These are phyloP conservation scores for Anas capensis DNA, from an alignment of 2,797 vertebrate genomes.

Conservation along the genomic window DNA sequence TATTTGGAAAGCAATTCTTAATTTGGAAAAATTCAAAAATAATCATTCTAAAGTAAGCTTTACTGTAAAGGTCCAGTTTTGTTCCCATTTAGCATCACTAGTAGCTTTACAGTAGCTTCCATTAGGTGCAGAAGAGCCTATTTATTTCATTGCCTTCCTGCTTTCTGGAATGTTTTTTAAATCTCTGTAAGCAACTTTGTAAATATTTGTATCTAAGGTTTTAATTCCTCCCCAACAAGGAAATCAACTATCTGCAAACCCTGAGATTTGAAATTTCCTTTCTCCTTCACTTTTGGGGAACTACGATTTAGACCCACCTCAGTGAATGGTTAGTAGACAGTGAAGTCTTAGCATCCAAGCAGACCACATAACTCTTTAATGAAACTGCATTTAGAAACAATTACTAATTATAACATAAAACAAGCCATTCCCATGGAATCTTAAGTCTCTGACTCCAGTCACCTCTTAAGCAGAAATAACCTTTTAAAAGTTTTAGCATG, in stretches of 20 bases:
- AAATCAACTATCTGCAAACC: neutral
- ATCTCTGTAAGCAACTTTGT: neutral
- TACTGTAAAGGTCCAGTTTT: neutral
- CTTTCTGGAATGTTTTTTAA: neutral
- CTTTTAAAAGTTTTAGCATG: neutral
- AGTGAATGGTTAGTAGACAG: neutral
- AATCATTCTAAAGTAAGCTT: neutral
- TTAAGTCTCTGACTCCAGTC: neutral
- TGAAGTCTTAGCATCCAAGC: neutral
- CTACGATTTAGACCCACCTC: neutral
- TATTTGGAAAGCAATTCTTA: constrained; percentile 24
- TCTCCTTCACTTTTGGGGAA: neutral
- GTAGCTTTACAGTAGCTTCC: neutral
- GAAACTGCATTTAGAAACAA: constrained; percentile 25
- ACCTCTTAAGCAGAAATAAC: constrained; percentile 37
- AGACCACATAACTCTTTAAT: neutral
- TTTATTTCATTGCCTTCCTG: neutral
- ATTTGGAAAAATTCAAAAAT: constrained; percentile 4
- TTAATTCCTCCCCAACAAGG: neutral
- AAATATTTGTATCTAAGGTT: neutral
- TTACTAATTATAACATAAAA: constrained; percentile 22
- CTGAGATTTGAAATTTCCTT: neutral
- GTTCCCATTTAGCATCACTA: neutral
- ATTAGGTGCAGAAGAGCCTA: neutral
- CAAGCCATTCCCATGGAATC: constrained; percentile 42